phyloP scores from a whole-genome alignment of 2,888 invertebrate species.

The Chymomyza caudatula region DNA sequence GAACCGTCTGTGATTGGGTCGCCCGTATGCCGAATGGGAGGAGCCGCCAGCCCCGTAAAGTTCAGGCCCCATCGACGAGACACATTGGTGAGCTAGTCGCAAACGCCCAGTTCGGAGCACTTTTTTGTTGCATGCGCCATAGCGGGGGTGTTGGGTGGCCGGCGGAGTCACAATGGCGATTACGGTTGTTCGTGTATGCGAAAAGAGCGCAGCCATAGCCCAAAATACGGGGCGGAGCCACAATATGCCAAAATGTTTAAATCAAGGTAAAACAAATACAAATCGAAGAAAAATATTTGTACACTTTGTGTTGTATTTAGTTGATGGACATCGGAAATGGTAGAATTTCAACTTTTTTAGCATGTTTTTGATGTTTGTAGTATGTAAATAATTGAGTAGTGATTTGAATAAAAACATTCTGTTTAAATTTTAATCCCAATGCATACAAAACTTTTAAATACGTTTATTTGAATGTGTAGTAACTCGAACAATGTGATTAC shows the following conservation, averaged over 20 bases:
- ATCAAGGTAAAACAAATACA: constrained; percentile 70
- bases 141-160: constrained; percentile 1
- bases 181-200: constrained; percentile 26
- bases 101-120: background rate
- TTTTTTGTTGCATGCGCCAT: background rate
- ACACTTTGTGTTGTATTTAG: constrained; percentile 33
- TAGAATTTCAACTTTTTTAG: constrained; percentile 17
- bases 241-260: constrained; percentile 42
- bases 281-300: constrained; percentile 70
- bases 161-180: constrained; percentile 4
- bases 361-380: background rate
- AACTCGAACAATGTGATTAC: too few relatives aligned
- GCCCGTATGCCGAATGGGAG: constrained; percentile 48
- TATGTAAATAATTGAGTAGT: constrained; percentile 63
- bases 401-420: constrained; percentile 63
- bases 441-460: background rate
- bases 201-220: constrained; percentile 49
- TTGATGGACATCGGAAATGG: constrained; percentile 20
- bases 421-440: constrained; percentile 17
- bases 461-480: background rate
- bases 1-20: constrained; percentile 64
- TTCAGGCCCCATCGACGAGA: constrained; percentile 14
- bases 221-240: constrained; percentile 61
- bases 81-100: constrained; percentile 33
- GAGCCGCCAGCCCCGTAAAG: constrained; percentile 43